phyloP scores from a whole-genome alignment of 2,888 invertebrate species.

The Plebejus argus region DNA sequence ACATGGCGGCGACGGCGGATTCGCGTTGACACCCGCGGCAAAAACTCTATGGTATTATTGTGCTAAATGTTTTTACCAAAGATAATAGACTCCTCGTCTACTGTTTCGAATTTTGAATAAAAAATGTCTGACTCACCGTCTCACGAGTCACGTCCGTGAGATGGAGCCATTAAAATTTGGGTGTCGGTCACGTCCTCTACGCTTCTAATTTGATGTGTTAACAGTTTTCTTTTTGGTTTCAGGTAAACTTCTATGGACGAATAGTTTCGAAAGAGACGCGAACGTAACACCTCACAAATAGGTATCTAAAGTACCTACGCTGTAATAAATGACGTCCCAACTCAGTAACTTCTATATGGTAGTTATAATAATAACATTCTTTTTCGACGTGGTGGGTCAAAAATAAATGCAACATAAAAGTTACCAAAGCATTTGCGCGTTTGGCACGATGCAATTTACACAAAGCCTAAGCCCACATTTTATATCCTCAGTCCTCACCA shows the following conservation, averaged over 20 bases:
- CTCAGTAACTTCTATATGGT: neutral
- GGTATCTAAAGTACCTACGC: neutral
- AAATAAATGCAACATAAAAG: neutral
- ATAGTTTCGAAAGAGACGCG: neutral
- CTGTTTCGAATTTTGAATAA: conserved; percentile 27
- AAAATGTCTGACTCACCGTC: conserved; percentile 22
- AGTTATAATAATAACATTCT: neutral
- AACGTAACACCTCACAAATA: neutral
- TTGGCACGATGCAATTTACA: neutral
- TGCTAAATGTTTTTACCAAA: conserved; percentile 28
- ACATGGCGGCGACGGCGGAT: conserved; percentile 28
- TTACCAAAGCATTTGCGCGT: conserved; percentile 16
- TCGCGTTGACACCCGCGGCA: conserved; percentile 30
- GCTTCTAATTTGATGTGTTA: conserved; percentile 15
- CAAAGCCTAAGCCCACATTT: conserved; percentile 13
- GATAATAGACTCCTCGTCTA: conserved; percentile 25
- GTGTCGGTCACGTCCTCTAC: neutral
- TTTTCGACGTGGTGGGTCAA: neutral
- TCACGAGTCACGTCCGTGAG: conserved; percentile 19
- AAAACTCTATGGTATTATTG: conserved; percentile 29
- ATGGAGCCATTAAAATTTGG: neutral
- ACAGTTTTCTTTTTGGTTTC: conserved; percentile 20
- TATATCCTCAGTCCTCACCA: neutral
- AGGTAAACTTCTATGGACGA: conserved; percentile 1
- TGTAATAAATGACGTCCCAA: neutral